A percentile compares a stretch with the other conserved stretches of the same genome.
These are phyloP conservation scores for Amblyjoppa proteus DNA, from an alignment of 2,888 invertebrate species.

Conservation along the genomic window DNA sequence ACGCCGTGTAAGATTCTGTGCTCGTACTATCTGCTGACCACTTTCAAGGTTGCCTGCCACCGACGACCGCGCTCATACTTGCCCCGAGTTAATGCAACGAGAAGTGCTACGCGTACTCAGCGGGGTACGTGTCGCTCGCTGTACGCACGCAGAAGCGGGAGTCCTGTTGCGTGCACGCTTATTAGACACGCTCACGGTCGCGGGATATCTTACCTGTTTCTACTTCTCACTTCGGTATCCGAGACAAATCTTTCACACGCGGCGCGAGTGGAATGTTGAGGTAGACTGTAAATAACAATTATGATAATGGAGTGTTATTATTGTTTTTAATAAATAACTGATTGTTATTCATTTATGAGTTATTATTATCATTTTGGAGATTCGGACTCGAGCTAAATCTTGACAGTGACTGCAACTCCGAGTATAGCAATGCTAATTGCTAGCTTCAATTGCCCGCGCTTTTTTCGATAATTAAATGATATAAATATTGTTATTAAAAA, in stretches of 20 bases:
- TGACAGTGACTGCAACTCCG: background rate
- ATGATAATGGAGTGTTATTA: background rate
- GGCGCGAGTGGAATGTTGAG: background rate
- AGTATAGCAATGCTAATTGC: background rate
- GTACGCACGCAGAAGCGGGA: conserved; percentile 26
- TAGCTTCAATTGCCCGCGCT: background rate
- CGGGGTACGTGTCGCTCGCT: conserved; percentile 35
- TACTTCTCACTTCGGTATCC: conserved; percentile 43
- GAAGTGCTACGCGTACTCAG: conserved; percentile 65
- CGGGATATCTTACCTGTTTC: conserved; percentile 56
- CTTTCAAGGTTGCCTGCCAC: conserved; percentile 61
- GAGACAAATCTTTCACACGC: conserved; percentile 21
- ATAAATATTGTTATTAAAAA: no score
- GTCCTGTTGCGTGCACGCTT: conserved; percentile 51
- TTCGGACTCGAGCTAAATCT: background rate
- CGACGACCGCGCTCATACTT: conserved; percentile 29
- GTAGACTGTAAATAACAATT: background rate
- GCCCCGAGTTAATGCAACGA: conserved; percentile 66
- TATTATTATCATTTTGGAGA: background rate
- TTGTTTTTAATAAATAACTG: background rate
- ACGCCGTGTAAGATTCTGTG: conserved; percentile 47
- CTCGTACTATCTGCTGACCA: conserved; percentile 51
- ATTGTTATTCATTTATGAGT: background rate
- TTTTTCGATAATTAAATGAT: background rate
- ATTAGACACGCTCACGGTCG: conserved; percentile 66